These are phyloP conservation scores for Palythoa grandis DNA, from an alignment of 92 coral and sea anemone species.

Conservation along the genomic window DNA sequence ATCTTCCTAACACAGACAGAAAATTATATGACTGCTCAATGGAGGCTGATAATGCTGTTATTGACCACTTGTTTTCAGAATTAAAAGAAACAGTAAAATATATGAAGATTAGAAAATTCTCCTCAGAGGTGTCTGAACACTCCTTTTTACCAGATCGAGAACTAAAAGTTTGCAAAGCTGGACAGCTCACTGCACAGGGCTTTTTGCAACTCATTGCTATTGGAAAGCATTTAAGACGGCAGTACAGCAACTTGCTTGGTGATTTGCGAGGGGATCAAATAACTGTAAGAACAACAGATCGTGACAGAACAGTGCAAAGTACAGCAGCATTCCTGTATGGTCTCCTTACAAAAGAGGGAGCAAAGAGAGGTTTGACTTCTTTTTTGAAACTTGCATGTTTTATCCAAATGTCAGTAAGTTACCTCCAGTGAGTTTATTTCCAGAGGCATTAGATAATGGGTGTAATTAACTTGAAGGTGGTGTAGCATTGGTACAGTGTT, in stretches of 20 bases:
- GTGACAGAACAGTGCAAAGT: constrained; percentile 81
- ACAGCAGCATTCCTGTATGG: constrained; percentile 90
- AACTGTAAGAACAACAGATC: constrained; percentile 70
- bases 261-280: constrained; percentile 50
- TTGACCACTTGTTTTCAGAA: constrained; percentile 60
- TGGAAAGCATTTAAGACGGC: constrained; percentile 70
- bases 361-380: constrained; percentile 54
- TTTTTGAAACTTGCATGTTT: background rate
- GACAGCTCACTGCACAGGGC: constrained; percentile 81
- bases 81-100: constrained; percentile 48
- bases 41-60: constrained; percentile 37
- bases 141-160: constrained; percentile 45
- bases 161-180: constrained; percentile 58
- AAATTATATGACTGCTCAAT: constrained; percentile 71
- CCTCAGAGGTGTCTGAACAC: constrained; percentile 10
- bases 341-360: constrained; percentile 63
- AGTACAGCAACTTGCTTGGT: constrained; percentile 60
- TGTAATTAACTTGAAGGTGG: too few species aligned
- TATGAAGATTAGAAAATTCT: constrained; percentile 35
- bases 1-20: constrained; percentile 59
- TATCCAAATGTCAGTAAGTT: background rate
- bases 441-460: too few species aligned
- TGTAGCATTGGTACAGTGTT: too few species aligned
- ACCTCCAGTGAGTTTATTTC: background rate
- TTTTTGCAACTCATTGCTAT: constrained; percentile 81